Base-by-base conservation (phyloP, 2,113 vertebrate species). In the Boulengeromyrus knoepffleri region DNA sequence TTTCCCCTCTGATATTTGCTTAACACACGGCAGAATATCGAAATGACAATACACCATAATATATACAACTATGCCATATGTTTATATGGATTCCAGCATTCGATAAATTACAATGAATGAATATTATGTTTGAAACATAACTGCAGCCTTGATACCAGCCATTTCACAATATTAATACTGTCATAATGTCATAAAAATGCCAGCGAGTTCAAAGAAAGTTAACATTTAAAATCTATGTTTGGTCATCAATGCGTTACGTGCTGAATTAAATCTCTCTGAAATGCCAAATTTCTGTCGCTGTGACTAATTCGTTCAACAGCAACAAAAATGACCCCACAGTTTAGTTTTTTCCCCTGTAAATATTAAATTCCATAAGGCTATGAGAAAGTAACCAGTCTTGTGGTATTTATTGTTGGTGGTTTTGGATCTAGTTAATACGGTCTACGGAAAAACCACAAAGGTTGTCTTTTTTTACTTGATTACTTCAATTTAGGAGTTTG, bases 111-210 rank as follows among this genome's bases (percentile, higher is more conserved):
- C 45, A 27, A 47, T 86, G 45, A 47, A 86, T 86, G 10, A 13
- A 49, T 50, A 86, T 49, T 47, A 46, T 47, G 47, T 86, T 86
- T 86, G 21, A 86, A 49, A 49, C 39, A 21, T 47, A 12, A 85
- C 83, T 47, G 42, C 45, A 47, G 42, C 17, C 83, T 49, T 24
- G 36, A 85, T 49, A 49, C 21, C 36, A 85, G 45, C n/a, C 24
- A 85, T 46, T 86, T 50, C 24, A 27, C 45, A 86, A 50, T 86
- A 15, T 86, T 80, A 49, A 86, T 50, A 86, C 46, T 13, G 45
- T 24, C 42, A 47, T 47, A 45, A 49, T 85, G 83, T 85, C 80
- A 84, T 84, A 84, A 84, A 84, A 84, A 84, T 85, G 39, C 83
- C 42, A 85, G 46, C 21, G 83, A 39, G 46, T 85, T 85, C 42